A percentile compares a stretch with the other conserved stretches of the same genome.
Evolutionary conservation across 2,888 invertebrate species (phyloP).

Genomic region (Chymomyza fuscimana): DNA sequence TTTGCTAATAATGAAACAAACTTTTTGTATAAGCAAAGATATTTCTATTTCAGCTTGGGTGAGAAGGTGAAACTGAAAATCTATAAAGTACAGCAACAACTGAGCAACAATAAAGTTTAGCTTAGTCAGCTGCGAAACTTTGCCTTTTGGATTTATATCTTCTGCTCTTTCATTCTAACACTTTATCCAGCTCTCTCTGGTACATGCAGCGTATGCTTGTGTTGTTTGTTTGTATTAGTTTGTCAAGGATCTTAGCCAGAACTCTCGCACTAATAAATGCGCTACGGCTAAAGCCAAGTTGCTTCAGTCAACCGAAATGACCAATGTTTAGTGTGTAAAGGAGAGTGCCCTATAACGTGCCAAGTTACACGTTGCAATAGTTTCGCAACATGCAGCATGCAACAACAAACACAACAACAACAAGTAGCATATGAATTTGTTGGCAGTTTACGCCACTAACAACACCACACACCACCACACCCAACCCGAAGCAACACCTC

Average conservation of each 20-base stretch:
- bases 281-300: neutral
- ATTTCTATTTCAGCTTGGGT: slow-evolving; percentile 31
- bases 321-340: neutral
- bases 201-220: neutral
- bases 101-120: slow-evolving; percentile 1
- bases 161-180: neutral
- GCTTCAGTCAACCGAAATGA: neutral
- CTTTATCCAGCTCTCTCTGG: neutral
- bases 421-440: slow-evolving; percentile 58
- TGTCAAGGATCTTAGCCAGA: slow-evolving; percentile 17
- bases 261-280: neutral
- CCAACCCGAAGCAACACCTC: neutral
- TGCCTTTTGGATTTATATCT: neutral
- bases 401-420: slow-evolving; percentile 35
- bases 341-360: slow-evolving; percentile 46
- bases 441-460: slow-evolving; percentile 54
- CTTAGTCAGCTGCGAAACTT: neutral
- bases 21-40: slow-evolving; percentile 2
- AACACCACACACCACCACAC: too few relatives aligned
- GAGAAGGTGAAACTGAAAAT: slow-evolving; percentile 46
- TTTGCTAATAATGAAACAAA: slow-evolving; percentile 68
- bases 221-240: slow-evolving; percentile 4
- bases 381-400: slow-evolving; percentile 30
- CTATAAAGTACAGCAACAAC: slow-evolving; percentile 51
- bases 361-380: slow-evolving; percentile 59